Evolutionary conservation across 2,888 invertebrate species (phyloP).

Genomic region (Pinctada fucata): DNA sequence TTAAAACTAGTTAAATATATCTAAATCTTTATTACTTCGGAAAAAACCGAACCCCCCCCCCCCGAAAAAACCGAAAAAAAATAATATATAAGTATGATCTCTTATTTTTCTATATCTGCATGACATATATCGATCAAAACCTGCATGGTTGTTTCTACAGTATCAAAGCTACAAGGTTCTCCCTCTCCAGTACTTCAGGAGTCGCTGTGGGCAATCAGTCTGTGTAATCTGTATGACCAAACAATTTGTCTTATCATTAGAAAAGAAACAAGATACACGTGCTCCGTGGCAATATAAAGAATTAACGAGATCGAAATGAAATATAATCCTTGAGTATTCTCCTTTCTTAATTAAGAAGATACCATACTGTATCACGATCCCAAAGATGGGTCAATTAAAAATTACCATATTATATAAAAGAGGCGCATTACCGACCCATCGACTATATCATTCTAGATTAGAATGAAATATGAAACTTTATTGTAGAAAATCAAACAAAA

Average conservation of each 20-base stretch:
- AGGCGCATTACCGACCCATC: neutral
- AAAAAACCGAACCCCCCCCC: no score
- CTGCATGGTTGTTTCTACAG: no score
- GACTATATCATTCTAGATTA: neutral
- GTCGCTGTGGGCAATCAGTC: no score
- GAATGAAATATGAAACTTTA: constrained; percentile 2
- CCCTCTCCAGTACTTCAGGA: no score
- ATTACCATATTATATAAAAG: constrained; percentile 1
- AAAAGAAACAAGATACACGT: neutral
- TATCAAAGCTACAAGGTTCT: no score
- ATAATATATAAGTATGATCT: no score
- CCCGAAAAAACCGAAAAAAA: no score
- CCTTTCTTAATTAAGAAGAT: constrained; percentile 3
- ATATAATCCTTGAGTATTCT: neutral
- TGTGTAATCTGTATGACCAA: neutral
- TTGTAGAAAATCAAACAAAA: constrained; percentile 3
- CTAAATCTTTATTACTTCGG: no score
- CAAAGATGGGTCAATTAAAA: neutral
- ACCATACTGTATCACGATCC: neutral
- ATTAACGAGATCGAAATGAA: constrained; percentile 4
- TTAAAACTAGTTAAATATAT: no score
- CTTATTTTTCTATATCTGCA: no score
- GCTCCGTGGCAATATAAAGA: neutral
- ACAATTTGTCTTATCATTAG: neutral
- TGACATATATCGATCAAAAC: no score